Evolutionary conservation across 2,113 vertebrate species (phyloP), one percentile per base, ranked within the genome.

Genomic region (Podarcis muralis): DNA sequence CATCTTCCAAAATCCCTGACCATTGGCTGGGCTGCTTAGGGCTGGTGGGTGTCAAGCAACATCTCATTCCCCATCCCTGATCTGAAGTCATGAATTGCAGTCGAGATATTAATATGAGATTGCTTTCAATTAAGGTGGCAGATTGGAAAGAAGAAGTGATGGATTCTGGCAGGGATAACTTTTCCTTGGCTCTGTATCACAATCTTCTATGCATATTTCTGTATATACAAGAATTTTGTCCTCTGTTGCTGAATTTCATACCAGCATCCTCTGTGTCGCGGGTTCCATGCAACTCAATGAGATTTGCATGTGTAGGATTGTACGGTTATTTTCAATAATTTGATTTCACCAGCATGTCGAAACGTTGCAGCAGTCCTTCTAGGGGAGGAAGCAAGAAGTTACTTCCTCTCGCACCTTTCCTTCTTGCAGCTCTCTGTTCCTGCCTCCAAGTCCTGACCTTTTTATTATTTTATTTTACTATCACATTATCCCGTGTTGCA

Each of bases 401-500:
- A 3, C 65, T 25, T 37, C 23, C 84, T 74, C 69, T 35, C 87
- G 43, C 37, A 83, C 88, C 85, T 89, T 88, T 69, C 16, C 35
- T 48, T 48, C 8, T 8, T 2, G 37, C 68, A 84, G 87, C 88
- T 93, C 91, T 93, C 76, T 86, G 30, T 62, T 90, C 83, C 32
- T 92, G 92, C 85, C 69, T 75, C 81, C 23, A 18, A 20, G 59
- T 86, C 69, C 20, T 22, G 62, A 13, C n/a, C 89, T 79, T 27
- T 77, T 87, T 62, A 62, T 62, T 62, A 62, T 62, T 88, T 53
- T 15, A 37, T 30, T 66, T 53, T 81, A 89, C 80, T 94, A 94
- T 93, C 92, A 89, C 82, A 95, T 96, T 95, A 95, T 87, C 65
- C 94, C 92, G 71, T 90, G 93, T 92, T 91, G 87, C 94, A 94